These are phyloP conservation scores for Limanda limanda DNA, from an alignment of 2,113 vertebrate species.

Conservation along the genomic window DNA sequence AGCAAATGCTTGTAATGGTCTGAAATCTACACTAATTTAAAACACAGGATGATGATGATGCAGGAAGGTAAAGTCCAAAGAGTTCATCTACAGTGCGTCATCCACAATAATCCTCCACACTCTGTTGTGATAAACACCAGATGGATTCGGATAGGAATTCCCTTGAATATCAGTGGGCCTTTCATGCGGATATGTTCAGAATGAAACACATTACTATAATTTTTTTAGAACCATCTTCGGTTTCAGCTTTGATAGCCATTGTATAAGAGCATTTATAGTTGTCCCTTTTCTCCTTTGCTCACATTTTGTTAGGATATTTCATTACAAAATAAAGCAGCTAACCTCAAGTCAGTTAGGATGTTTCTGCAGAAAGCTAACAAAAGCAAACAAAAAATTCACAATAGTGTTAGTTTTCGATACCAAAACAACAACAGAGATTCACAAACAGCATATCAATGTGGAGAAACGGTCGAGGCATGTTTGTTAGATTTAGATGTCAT, in stretches of 20 bases:
- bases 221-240: background rate
- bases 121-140: conserved; percentile 4
- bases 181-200: background rate
- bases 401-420: no score
- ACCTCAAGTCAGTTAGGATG: no score
- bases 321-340: no score
- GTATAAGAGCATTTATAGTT: no score
- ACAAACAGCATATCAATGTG: background rate
- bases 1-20: conserved; percentile 30
- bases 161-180: background rate
- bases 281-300: no score
- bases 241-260: no score
- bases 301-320: no score
- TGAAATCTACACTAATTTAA: conserved; percentile 21
- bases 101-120: conserved; percentile 15
- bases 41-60: conserved; percentile 15
- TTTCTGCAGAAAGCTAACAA: no score
- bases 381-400: no score
- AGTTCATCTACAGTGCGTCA: background rate
- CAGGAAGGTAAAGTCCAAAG: conserved; percentile 15
- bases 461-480: no score
- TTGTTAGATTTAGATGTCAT: background rate
- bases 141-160: background rate
- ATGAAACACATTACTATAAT: background rate
- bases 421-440: background rate